These are phyloP conservation scores for Trichonephila clavata DNA, from an alignment of 1,140 invertebrate genomes.

Conservation along the genomic window DNA sequence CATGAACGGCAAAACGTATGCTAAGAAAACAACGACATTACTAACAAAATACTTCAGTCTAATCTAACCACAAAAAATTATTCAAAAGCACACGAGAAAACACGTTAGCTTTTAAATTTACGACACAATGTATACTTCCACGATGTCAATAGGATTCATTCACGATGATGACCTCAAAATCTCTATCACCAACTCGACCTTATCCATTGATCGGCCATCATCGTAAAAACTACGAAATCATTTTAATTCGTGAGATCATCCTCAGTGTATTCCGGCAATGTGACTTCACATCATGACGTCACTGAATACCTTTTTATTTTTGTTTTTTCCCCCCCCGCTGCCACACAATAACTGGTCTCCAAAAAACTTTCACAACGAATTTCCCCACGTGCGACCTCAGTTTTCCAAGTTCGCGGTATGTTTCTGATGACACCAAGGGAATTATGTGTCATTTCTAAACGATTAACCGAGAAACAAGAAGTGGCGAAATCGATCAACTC, in stretches of 20 bases:
- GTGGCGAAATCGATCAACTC: background rate
- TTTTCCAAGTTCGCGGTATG: background rate
- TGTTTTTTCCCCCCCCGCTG: background rate
- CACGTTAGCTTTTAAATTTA: background rate
- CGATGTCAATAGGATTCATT: conserved; percentile 12
- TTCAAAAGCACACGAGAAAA: background rate
- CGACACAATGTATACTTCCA: background rate
- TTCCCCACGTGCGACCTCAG: background rate
- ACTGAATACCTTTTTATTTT: conserved; percentile 38
- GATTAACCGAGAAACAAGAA: background rate
- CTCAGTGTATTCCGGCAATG: background rate
- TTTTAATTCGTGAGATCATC: conserved; percentile 33
- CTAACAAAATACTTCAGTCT: no score
- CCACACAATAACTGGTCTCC: conserved; percentile 35
- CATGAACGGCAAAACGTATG: no score
- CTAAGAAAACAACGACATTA: no score
- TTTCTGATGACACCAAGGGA: background rate
- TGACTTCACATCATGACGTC: conserved; percentile 45
- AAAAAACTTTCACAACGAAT: conserved; percentile 20
- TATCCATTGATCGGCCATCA: conserved; percentile 22
- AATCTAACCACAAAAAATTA: background rate
- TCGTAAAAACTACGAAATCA: conserved; percentile 14
- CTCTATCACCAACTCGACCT: background rate
- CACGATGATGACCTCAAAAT: background rate
- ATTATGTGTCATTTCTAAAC: background rate